Conservation (phyloP, 2,888 invertebrate genomes). For the Dyspetes luteomarginatus region DNA sequence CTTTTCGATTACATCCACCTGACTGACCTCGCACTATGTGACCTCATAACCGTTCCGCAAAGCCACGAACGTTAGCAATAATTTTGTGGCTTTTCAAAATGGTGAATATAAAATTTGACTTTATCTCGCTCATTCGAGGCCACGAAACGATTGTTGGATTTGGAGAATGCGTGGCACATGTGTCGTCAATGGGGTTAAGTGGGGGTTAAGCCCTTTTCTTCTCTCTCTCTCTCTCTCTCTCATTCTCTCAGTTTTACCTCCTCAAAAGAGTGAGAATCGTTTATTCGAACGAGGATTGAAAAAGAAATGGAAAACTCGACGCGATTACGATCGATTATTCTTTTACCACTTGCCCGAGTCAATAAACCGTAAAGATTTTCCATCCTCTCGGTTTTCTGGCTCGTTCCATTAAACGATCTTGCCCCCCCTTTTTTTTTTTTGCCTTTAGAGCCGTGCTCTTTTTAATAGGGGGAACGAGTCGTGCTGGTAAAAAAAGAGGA, state of each 20-base stretch:
- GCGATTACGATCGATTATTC: conserved; percentile 63
- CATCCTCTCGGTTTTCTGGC: conserved; percentile 26
- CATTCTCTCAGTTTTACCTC: conserved; percentile 15
- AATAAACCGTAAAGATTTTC: conserved; percentile 39
- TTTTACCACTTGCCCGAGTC: conserved; percentile 20
- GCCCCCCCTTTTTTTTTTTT: not conserved
- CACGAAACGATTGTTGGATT: conserved; percentile 43
- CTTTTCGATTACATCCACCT: conserved; percentile 26
- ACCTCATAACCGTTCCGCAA: conserved; percentile 11
- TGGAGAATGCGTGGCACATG: not conserved
- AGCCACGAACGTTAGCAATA: conserved; percentile 22
- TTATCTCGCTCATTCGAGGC: conserved; percentile 21
- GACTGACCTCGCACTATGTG: not conserved
- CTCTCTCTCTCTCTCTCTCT: not conserved
- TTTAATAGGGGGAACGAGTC: conserved; percentile 55
- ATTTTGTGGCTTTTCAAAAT: conserved; percentile 41
- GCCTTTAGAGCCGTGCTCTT: conserved; percentile 52
- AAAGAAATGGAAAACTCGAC: conserved; percentile 46
- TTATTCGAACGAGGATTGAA: conserved; percentile 58
- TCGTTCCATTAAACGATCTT: conserved; percentile 65
- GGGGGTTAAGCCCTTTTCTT: not conserved
- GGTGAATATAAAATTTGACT: conserved; percentile 30
- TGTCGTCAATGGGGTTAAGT: not conserved
- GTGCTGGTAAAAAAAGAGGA: not conserved
- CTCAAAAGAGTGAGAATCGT: conserved; percentile 56